These are phyloP conservation scores for Bursaphelenchus okinawaensis DNA, from an alignment of 2,888 invertebrate genomes.

Conservation along the genomic window DNA sequence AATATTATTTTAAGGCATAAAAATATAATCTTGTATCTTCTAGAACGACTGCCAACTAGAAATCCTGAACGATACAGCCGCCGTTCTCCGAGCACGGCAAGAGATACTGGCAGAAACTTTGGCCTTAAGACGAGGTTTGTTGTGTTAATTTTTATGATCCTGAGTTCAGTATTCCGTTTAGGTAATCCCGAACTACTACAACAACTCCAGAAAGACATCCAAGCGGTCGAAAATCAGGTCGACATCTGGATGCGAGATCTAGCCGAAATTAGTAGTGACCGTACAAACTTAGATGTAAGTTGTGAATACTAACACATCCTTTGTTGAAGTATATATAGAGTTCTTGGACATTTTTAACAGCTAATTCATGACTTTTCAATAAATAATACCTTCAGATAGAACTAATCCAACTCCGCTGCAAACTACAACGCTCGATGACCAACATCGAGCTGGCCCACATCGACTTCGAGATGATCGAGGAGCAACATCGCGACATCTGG, in stretches of 20 bases:
- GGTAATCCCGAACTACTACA: conserved; percentile 27
- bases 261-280: conserved; percentile 47
- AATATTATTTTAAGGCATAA: no score
- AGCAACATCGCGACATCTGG: conserved; percentile 41
- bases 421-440: conserved; percentile 48
- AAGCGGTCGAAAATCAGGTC: conserved; percentile 39
- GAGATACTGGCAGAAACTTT: conserved; percentile 38
- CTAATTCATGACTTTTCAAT: background rate
- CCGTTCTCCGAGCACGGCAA: conserved; percentile 41
- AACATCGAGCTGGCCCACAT: conserved; percentile 51
- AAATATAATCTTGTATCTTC: no score
- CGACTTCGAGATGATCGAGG: conserved; percentile 48
- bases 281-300: conserved; percentile 44
- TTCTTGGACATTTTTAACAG: conserved; percentile 3
- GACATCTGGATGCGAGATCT: conserved; percentile 49
- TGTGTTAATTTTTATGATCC: background rate
- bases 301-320: conserved; percentile 3
- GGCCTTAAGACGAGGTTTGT: conserved; percentile 26
- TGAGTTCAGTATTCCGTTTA: conserved; percentile 14
- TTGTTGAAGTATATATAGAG: background rate
- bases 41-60: conserved; percentile 50
- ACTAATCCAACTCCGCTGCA: conserved; percentile 43
- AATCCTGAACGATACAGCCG: conserved; percentile 49
- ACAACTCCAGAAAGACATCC: conserved; percentile 28
- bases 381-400: conserved; percentile 38